Conservation (phyloP, 1,140 invertebrate species). For the Aradophagus sp. region DNA sequence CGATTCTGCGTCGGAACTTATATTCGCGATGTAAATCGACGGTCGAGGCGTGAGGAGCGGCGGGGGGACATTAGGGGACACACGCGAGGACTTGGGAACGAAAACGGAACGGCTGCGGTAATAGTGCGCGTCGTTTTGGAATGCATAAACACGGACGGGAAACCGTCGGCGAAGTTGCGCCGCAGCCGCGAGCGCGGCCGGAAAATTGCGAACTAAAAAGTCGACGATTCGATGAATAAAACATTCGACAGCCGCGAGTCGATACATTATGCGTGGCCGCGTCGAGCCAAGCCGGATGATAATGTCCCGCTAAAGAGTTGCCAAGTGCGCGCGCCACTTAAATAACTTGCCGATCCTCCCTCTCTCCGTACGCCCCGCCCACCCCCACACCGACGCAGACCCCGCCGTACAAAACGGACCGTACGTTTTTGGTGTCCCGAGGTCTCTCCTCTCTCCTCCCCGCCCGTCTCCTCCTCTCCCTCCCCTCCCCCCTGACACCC, state of each 20-base stretch:
- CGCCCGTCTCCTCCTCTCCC: no score
- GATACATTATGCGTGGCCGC: slow-evolving; percentile 59
- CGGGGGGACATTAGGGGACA: slow-evolving; percentile 47
- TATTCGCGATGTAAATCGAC: slow-evolving; percentile 40
- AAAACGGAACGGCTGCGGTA: slow-evolving; percentile 27
- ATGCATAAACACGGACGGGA: slow-evolving; percentile 60
- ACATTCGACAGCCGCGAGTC: slow-evolving; percentile 61
- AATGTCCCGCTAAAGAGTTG: slow-evolving; percentile 50
- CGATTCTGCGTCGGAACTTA: no score
- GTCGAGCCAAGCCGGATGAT: slow-evolving; percentile 37
- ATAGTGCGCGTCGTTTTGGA: slow-evolving; percentile 39
- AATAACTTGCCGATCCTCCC: slow-evolving; percentile 14
- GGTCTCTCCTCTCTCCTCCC: no score
- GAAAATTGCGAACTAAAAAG: slow-evolving; percentile 62
- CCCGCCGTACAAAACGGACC: no score
- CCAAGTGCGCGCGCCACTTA: slow-evolving; percentile 33
- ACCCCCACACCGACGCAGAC: no score
- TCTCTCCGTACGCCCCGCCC: no score
- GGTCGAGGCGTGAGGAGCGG: slow-evolving; percentile 8
- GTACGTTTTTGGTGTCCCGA: no score
- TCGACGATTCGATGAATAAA: slow-evolving; percentile 66
- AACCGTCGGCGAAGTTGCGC: slow-evolving; percentile 51
- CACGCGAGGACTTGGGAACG: slow-evolving; percentile 27
- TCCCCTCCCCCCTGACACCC: no score
- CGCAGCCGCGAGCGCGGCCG: slow-evolving; percentile 40